phyloP scores from a whole-genome alignment of 2,888 invertebrate genomes.

The Nomada lathburiana region DNA sequence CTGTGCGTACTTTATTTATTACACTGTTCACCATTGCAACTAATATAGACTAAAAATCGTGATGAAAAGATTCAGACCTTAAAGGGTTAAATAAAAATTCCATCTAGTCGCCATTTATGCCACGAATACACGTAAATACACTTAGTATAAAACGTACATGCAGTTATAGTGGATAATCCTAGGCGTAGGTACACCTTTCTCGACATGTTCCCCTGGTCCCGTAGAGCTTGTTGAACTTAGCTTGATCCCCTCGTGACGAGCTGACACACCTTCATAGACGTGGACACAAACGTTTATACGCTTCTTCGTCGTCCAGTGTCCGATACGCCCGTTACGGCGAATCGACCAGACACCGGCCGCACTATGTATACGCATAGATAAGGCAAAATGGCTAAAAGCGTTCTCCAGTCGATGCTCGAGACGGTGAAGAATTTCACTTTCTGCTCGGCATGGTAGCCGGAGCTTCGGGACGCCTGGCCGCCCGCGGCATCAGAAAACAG shows the following conservation, averaged over 20 bases:
- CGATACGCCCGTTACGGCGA: conserved; percentile 23
- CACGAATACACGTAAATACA: no score
- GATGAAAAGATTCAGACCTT: no score
- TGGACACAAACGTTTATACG: conserved; percentile 44
- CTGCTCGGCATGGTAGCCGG: conserved; percentile 73
- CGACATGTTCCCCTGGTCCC: conserved; percentile 76
- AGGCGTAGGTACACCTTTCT: conserved; percentile 71
- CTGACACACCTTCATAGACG: conserved; percentile 72
- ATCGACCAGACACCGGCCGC: neutral
- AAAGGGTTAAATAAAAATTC: neutral
- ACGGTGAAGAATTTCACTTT: conserved; percentile 64
- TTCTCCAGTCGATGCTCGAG: conserved; percentile 11
- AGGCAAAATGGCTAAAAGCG: neutral
- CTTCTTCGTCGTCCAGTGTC: conserved; percentile 9
- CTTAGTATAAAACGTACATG: no score
- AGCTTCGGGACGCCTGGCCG: conserved; percentile 78
- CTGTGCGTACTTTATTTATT: conserved; percentile 76
- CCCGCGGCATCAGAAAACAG: conserved; percentile 78
- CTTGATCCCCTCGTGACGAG: conserved; percentile 80
- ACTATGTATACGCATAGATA: neutral
- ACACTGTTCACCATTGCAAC: neutral
- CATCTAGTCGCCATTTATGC: neutral
- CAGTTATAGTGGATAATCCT: conserved; percentile 78
- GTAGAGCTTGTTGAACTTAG: conserved; percentile 80
- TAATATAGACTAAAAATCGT: no score